phyloP scores from a whole-genome alignment of 2,113 vertebrate genomes.

The Podarcis raffonei region DNA sequence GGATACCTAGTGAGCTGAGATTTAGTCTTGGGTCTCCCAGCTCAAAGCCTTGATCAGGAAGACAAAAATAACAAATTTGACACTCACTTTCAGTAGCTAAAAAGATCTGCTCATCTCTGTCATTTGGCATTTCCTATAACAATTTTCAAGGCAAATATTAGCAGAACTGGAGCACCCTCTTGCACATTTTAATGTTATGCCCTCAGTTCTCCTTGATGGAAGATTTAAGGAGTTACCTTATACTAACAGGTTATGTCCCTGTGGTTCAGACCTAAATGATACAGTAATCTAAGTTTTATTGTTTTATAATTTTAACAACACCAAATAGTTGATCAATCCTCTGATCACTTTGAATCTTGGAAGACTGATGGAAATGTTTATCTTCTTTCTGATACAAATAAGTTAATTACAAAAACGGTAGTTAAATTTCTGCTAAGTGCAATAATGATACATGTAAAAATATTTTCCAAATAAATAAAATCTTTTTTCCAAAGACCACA shows the following conservation, averaged over 20 bases:
- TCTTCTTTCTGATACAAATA: neutral
- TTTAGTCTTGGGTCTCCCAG: neutral
- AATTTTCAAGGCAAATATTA: neutral
- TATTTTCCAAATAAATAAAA: neutral
- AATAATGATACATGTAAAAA: neutral
- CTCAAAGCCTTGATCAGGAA: neutral
- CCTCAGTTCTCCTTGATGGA: neutral
- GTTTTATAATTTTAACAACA: neutral
- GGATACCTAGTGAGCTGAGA: neutral
- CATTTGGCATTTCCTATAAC: neutral
- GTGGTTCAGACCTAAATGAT: neutral
- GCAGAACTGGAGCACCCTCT: neutral
- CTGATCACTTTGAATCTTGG: neutral
- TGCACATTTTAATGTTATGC: neutral
- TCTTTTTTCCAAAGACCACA: too few relatives aligned
- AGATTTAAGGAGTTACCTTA: neutral
- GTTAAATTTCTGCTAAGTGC: neutral
- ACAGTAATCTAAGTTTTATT: neutral
- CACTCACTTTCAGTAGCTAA: too few relatives aligned
- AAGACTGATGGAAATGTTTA: neutral
- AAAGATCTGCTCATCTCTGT: neutral
- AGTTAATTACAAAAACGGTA: neutral
- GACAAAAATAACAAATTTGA: too few relatives aligned
- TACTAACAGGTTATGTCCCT: neutral
- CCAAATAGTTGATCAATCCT: neutral